These are phyloP conservation scores for Falco biarmicus DNA, from an alignment of 2,797 vertebrate genomes.

Conservation along the genomic window DNA sequence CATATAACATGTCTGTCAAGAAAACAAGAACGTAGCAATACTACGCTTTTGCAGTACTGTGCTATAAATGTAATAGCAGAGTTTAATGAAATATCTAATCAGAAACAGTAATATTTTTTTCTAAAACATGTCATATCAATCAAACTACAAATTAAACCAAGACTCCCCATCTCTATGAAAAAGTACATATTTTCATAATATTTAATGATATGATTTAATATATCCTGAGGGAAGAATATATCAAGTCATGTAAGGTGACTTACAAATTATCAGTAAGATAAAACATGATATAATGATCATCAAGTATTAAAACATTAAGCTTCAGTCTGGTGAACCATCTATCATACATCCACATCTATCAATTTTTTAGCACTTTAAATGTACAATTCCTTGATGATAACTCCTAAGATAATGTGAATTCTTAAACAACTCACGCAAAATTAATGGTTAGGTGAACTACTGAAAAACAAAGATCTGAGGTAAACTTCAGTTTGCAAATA, in stretches of 20 bases:
- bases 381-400: background rate
- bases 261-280: background rate
- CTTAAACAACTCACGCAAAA: conserved; percentile 3
- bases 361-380: background rate
- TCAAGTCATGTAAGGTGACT: background rate
- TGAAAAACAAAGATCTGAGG: background rate
- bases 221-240: background rate
- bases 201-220: conserved; percentile 7
- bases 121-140: background rate
- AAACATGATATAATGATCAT: background rate
- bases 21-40: background rate
- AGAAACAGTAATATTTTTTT: background rate
- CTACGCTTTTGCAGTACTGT: background rate
- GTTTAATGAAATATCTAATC: background rate
- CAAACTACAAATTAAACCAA: background rate
- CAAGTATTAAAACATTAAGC: background rate
- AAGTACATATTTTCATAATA: conserved; percentile 1
- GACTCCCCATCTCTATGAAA: background rate
- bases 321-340: background rate
- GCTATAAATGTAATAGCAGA: background rate
- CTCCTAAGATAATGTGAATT: background rate
- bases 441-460: background rate
- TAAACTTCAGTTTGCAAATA: conserved; percentile 4
- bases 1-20: background rate
- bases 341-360: background rate